Evolutionary conservation across 2,888 invertebrate genomes (phyloP).

Genomic region (Agrotis segetum): DNA sequence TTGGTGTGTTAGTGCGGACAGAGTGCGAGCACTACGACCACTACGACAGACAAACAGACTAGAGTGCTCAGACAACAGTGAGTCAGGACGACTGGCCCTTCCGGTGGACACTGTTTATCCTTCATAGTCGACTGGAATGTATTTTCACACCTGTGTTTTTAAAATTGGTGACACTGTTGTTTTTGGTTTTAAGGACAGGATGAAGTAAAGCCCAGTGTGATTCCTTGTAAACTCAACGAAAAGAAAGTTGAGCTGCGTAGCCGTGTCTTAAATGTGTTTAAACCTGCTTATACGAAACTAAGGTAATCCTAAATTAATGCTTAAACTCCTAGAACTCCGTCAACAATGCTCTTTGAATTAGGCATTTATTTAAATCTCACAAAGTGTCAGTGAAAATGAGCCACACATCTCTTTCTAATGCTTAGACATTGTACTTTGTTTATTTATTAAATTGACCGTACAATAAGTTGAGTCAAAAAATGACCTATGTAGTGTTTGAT

Average conservation of each 20-base stretch:
- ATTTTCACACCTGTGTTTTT: slow-evolving; percentile 25
- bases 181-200: not conserved
- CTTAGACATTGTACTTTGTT: slow-evolving; percentile 19
- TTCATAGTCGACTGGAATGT: slow-evolving; percentile 21
- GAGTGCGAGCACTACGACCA: slow-evolving; percentile 60
- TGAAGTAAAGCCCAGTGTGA: not conserved
- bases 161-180: not conserved
- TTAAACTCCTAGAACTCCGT: too few species aligned
- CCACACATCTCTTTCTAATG: not conserved
- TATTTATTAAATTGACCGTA: slow-evolving; percentile 55
- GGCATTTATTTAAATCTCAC: not conserved
- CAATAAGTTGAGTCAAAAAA: slow-evolving; percentile 30
- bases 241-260: not conserved
- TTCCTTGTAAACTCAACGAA: not conserved
- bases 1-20: slow-evolving; percentile 59
- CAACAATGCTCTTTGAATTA: not conserved
- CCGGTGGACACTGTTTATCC: slow-evolving; percentile 52
- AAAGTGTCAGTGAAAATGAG: not conserved
- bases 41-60: slow-evolving; percentile 67
- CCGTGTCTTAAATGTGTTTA: not conserved
- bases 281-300: not conserved
- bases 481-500: slow-evolving; percentile 47
- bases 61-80: slow-evolving; percentile 65
- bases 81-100: slow-evolving; percentile 48
- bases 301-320: not conserved